phyloP scores from a whole-genome alignment of 2,113 vertebrate genomes.

The Cheilinus undulatus region DNA sequence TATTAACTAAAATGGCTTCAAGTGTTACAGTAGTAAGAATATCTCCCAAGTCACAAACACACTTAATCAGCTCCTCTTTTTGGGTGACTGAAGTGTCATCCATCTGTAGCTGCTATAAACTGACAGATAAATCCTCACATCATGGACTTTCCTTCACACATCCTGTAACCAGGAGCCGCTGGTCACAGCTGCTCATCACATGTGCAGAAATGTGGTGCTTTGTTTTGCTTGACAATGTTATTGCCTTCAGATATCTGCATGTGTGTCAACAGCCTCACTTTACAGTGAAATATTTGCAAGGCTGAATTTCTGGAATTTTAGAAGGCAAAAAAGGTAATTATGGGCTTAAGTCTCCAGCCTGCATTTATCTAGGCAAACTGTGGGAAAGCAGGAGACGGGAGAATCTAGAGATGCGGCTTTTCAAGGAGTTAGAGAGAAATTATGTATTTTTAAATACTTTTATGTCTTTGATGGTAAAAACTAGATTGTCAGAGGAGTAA shows the following conservation, averaged over 20 bases:
- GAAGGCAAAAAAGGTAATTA: slow-evolving; percentile 45
- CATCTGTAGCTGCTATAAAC: background rate
- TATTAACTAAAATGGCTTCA: background rate
- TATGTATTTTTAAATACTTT: slow-evolving; percentile 28
- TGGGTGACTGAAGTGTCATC: slow-evolving; percentile 5
- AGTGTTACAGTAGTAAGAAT: background rate
- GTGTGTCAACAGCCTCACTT: background rate
- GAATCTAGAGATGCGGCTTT: slow-evolving; percentile 8
- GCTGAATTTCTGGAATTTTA: slow-evolving; percentile 34
- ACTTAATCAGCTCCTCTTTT: background rate
- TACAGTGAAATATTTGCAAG: slow-evolving; percentile 32
- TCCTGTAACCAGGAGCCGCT: slow-evolving; percentile 16
- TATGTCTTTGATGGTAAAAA: background rate
- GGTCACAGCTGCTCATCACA: slow-evolving; percentile 24
- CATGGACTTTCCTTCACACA: slow-evolving; percentile 7
- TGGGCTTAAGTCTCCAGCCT: slow-evolving; percentile 32
- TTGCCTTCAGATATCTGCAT: background rate
- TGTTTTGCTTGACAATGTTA: background rate
- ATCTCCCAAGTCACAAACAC: background rate
- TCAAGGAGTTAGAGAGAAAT: slow-evolving; percentile 23
- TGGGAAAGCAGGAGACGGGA: slow-evolving; percentile 42
- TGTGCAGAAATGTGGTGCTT: background rate
- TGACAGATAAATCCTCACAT: slow-evolving; percentile 2
- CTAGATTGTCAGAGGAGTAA: background rate
- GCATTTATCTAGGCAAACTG: slow-evolving; percentile 32